Evolutionary conservation across 2,888 invertebrate genomes (phyloP).

Genomic region (Pyrgus malvae): DNA sequence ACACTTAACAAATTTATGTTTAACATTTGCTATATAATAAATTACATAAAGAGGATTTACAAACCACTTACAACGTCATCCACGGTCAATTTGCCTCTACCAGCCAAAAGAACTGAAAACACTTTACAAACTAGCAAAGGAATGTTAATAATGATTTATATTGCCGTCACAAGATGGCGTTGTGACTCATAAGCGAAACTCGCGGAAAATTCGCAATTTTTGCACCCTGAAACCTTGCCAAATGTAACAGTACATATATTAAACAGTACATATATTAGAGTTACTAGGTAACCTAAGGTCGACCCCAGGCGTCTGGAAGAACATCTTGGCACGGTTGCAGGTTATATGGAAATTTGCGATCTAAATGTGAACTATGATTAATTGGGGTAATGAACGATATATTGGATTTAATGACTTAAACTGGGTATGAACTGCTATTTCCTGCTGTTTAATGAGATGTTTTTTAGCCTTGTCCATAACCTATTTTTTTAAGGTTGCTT

Average conservation of each 20-base stretch:
- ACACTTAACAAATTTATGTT: too few species aligned
- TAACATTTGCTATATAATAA: too few species aligned
- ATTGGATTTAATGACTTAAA: background rate
- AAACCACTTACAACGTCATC: too few species aligned
- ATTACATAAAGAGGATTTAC: too few species aligned
- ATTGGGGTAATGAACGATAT: background rate
- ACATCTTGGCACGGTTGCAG: background rate
- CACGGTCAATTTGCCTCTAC: background rate
- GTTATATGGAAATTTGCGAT: background rate
- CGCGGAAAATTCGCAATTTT: conserved; percentile 23
- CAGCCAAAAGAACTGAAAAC: background rate
- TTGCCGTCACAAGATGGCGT: conserved; percentile 12
- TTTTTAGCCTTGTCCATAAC: too few species aligned
- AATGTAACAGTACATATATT: conserved; percentile 23
- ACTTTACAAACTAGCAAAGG: conserved; percentile 2
- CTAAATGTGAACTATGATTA: background rate
- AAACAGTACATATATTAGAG: background rate
- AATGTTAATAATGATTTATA: conserved; percentile 24
- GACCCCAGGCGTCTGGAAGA: too few species aligned
- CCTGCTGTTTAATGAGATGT: background rate
- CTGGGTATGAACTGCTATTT: background rate
- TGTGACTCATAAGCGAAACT: conserved; percentile 14
- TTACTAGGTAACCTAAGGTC: conserved; percentile 4
- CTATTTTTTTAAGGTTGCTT: too few species aligned
- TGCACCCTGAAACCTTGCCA: conserved; percentile 26